These are phyloP conservation scores for Mimumesa dahlbomi DNA, from an alignment of 2,888 invertebrate species.

Conservation along the genomic window DNA sequence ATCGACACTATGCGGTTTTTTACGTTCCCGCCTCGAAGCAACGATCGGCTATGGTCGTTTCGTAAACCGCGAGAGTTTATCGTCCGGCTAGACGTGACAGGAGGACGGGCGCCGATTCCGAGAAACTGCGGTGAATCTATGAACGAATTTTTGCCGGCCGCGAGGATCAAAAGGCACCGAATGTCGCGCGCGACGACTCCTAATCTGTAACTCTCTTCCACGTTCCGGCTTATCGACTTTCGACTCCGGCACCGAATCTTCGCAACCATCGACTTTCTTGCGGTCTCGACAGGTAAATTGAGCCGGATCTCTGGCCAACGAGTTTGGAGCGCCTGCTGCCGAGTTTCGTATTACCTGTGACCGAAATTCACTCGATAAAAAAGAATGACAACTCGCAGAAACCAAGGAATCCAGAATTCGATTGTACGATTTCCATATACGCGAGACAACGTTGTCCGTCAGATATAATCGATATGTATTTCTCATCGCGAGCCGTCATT, in stretches of 20 bases:
- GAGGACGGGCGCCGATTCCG: no score
- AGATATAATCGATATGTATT: no score
- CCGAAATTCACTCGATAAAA: conserved; percentile 51
- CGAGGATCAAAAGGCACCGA: conserved; percentile 24
- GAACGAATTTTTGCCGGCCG: neutral
- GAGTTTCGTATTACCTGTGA: conserved; percentile 52
- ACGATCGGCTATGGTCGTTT: neutral
- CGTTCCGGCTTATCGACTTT: conserved; percentile 47
- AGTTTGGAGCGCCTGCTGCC: conserved; percentile 40
- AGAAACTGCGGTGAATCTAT: neutral
- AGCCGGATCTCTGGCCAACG: conserved; percentile 56
- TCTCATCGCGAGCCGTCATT: no score
- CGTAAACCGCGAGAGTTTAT: no score
- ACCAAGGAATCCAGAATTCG: conserved; percentile 28
- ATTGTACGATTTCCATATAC: conserved; percentile 25
- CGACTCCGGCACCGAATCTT: conserved; percentile 47
- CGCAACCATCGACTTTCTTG: conserved; percentile 58
- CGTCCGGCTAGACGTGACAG: no score
- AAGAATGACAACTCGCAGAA: conserved; percentile 18
- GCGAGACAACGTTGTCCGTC: neutral
- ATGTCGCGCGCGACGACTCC: conserved; percentile 32
- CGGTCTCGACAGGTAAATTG: conserved; percentile 65
- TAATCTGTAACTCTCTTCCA: conserved; percentile 52
- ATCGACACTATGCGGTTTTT: conserved; percentile 10
- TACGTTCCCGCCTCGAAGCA: neutral